Conservation (phyloP, 2,888 invertebrate species). For the Brachynemurus nebulosus region DNA sequence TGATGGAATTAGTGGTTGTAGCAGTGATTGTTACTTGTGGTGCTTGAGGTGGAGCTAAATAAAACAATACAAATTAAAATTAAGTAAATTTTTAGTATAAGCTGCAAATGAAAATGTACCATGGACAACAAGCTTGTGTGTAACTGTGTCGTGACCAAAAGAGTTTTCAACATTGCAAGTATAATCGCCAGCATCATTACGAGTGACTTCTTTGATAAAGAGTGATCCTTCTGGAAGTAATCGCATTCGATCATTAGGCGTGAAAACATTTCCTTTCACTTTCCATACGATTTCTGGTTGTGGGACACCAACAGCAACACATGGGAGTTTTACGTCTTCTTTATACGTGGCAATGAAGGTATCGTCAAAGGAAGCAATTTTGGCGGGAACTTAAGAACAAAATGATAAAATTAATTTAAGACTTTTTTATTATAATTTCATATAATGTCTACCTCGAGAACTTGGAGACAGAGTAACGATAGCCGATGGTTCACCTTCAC, state of each 20-base stretch:
- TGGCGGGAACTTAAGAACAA: constrained; percentile 63
- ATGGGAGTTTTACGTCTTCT: constrained; percentile 82
- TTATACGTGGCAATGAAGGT: constrained; percentile 86
- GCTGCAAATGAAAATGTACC: constrained; percentile 34
- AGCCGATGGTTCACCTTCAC: constrained; percentile 84
- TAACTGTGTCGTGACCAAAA: constrained; percentile 84
- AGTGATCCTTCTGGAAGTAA: constrained; percentile 82
- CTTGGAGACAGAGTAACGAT: constrained; percentile 75
- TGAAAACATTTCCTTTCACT: constrained; percentile 65
- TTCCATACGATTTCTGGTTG: constrained; percentile 84
- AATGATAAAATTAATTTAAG: constrained; percentile 1
- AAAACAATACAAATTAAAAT: constrained; percentile 10
- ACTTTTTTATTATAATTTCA: neutral
- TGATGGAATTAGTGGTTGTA: constrained; percentile 61
- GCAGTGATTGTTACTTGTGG: constrained; percentile 59
- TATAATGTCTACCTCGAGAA: constrained; percentile 55
- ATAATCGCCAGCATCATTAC: constrained; percentile 88
- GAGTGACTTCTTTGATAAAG: constrained; percentile 76
- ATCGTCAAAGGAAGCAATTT: constrained; percentile 89
- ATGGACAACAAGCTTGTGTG: constrained; percentile 76
- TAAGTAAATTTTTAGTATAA: neutral
- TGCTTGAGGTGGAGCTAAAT: constrained; percentile 56
- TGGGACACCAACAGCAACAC: constrained; percentile 83
- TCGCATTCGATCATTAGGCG: constrained; percentile 67
- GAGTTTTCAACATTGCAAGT: constrained; percentile 86